phyloP scores from a whole-genome alignment of 2,113 vertebrate genomes.

The Cyanocitta stelleri region DNA sequence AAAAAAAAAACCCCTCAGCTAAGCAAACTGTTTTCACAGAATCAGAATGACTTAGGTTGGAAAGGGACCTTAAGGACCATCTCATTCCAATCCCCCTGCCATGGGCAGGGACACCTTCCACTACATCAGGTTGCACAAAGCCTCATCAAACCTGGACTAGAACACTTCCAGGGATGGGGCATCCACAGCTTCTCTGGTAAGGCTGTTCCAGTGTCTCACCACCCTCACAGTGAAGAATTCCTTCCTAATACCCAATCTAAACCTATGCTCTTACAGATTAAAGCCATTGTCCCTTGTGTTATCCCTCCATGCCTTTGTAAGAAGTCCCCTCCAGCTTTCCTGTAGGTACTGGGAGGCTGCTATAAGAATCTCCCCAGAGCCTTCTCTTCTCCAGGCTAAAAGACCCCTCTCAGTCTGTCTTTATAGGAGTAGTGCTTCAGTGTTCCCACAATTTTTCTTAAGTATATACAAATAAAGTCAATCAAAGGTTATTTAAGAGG shows the following conservation, averaged over 20 bases:
- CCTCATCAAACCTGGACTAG: not conserved
- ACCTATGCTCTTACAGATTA: not conserved
- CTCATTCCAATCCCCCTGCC: not conserved
- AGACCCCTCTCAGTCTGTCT: not conserved
- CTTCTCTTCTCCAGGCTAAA: not conserved
- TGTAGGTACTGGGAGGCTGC: too few species aligned
- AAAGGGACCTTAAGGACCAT: not conserved
- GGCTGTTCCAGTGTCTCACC: not conserved
- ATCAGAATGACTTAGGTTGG: not conserved
- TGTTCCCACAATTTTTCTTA: not conserved
- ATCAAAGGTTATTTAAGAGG: not conserved
- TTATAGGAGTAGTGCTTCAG: not conserved
- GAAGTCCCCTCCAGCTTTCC: not conserved
- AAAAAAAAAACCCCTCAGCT: fast-evolving
- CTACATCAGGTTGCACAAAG: not conserved
- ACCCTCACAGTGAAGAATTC: not conserved
- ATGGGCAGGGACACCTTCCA: not conserved
- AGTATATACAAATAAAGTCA: not conserved
- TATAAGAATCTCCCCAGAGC: not conserved
- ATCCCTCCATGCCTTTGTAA: too few species aligned
- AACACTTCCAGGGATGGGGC: not conserved
- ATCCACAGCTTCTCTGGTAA: not conserved
- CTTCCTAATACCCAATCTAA: not conserved
- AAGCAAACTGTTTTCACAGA: not conserved
- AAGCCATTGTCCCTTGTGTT: not conserved